These are phyloP conservation scores for Diuraphis noxia DNA, from an alignment of 1,140 invertebrate species.

Conservation along the genomic window DNA sequence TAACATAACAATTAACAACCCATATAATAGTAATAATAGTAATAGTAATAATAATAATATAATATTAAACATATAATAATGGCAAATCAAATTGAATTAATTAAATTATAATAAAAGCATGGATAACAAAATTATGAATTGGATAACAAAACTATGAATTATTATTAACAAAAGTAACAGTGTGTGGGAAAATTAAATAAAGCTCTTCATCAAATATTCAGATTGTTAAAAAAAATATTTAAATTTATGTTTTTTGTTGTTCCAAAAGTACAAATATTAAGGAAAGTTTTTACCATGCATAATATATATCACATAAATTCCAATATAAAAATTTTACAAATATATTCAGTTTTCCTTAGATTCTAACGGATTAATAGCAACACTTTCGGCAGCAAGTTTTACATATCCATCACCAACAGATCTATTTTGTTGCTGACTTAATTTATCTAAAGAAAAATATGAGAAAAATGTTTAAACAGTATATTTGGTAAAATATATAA, in stretches of 20 bases:
- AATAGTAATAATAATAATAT: neutral
- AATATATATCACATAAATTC: neutral
- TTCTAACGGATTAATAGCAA: constrained; percentile 39
- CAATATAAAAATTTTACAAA: neutral
- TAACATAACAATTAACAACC: neutral
- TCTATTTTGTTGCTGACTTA: constrained; percentile 5
- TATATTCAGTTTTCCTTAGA: neutral
- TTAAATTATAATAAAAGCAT: neutral
- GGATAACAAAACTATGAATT: too few relatives aligned
- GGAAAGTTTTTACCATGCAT: neutral
- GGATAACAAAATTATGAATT: neutral
- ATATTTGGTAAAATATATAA: neutral
- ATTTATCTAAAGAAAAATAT: constrained; percentile 24
- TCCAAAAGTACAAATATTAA: neutral
- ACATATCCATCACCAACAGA: constrained; percentile 3
- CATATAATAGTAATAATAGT: neutral
- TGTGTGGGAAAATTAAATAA: neutral
- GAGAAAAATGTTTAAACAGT: too few relatives aligned
- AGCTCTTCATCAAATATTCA: too few relatives aligned
- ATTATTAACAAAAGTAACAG: neutral
- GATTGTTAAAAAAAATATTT: neutral
- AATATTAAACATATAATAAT: neutral
- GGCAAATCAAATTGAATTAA: neutral
- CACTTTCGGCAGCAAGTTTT: constrained; percentile 45
- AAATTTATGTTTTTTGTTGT: neutral